phyloP scores from a whole-genome alignment of 2,888 invertebrate species.

The Brenthis daphne region DNA sequence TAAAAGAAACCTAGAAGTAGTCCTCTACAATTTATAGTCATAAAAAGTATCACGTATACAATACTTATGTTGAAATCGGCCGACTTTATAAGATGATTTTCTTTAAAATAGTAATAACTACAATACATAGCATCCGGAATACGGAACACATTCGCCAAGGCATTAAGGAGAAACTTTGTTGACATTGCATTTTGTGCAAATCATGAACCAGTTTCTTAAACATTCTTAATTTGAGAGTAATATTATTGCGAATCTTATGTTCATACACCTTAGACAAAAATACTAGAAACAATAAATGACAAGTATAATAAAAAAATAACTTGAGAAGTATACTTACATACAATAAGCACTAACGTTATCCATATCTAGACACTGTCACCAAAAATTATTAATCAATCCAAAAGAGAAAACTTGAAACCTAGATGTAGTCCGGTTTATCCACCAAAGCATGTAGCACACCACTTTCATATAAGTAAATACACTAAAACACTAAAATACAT shows the following conservation, averaged over 20 bases:
- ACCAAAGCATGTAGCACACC: slow-evolving; percentile 45
- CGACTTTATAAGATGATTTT: neutral
- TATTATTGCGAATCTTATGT: neutral
- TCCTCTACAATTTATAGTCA: no score
- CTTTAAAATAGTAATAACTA: slow-evolving; percentile 2
- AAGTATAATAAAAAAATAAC: neutral
- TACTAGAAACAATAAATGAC: neutral
- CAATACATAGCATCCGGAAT: slow-evolving; percentile 27
- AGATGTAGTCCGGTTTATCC: slow-evolving; percentile 45
- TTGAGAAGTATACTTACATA: slow-evolving; percentile 46
- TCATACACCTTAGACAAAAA: neutral
- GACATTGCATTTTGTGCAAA: slow-evolving; percentile 28
- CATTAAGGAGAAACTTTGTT: slow-evolving; percentile 22
- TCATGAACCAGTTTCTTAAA: slow-evolving; percentile 23
- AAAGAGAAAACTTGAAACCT: slow-evolving; percentile 49
- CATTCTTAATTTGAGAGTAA: neutral
- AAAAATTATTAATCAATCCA: slow-evolving; percentile 46
- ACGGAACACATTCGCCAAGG: slow-evolving; percentile 17
- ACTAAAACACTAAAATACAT: slow-evolving; percentile 20
- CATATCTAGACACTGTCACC: slow-evolving; percentile 47
- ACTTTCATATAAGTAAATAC: slow-evolving; percentile 17
- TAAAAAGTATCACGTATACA: neutral
- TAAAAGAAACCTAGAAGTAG: no score
- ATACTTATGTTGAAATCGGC: neutral
- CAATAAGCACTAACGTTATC: slow-evolving; percentile 40